Percentiles rank a stretch among this genome's conserved stretches.
Evolutionary conservation across 2,797 vertebrate genomes (phyloP).

Genomic region (Lagocephalus sceleratus): DNA sequence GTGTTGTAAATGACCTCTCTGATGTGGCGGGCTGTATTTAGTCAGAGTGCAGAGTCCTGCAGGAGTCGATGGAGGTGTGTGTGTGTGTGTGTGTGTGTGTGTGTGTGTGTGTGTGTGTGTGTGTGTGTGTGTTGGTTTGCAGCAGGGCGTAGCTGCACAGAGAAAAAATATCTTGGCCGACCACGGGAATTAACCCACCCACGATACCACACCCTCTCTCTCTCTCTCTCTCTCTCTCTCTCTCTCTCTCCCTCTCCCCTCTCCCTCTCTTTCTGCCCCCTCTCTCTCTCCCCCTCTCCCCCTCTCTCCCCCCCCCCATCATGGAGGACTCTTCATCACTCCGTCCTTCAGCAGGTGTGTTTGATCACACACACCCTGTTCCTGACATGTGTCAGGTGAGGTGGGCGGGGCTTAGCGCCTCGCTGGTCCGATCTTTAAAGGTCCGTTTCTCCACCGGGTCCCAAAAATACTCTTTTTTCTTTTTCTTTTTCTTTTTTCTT

Average conservation of each 20-base stretch:
- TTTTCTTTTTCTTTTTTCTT: no score
- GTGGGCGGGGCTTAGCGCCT: no score
- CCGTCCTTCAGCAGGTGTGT: no score
- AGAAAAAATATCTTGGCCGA: constrained; percentile 74
- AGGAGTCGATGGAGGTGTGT: constrained; percentile 58
- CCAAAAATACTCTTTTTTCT: no score
- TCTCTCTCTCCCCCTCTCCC: background rate
- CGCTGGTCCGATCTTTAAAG: no score
- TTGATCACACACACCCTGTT: no score
- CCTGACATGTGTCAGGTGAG: no score
- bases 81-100: constrained; percentile 33
- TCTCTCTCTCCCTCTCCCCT: background rate
- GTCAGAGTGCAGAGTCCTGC: constrained; percentile 9
- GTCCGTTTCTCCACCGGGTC: no score
- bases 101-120: constrained; percentile 32
- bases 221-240: background rate
- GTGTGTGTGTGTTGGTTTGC: constrained; percentile 55
- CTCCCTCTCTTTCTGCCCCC: background rate
- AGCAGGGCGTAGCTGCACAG: constrained; percentile 70
- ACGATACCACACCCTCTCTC: constrained; percentile 67
- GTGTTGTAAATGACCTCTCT: constrained; percentile 46
- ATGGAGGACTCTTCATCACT: no score
- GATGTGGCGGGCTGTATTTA: constrained; percentile 67
- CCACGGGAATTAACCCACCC: constrained; percentile 69
- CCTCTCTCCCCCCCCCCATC: background rate